Evolutionary conservation across 2,888 invertebrate species (phyloP).

Genomic region (Drosophila mimica): DNA sequence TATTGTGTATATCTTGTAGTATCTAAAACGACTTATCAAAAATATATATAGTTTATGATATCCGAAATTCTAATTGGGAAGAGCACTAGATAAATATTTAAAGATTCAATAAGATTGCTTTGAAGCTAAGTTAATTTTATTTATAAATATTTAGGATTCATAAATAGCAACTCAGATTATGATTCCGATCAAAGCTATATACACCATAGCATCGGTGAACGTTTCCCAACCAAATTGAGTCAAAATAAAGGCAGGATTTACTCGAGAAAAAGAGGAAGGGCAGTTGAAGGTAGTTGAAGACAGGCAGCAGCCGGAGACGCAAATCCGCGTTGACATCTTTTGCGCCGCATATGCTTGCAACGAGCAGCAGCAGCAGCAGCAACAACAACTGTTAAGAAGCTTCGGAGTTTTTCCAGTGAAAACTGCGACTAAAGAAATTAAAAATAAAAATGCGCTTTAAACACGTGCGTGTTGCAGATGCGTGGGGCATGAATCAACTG

Average conservation of each 20-base stretch:
- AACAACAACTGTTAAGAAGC: slow-evolving; percentile 41
- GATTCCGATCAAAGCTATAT: neutral
- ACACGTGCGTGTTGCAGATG: slow-evolving; percentile 63
- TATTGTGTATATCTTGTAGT: neutral
- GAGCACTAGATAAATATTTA: neutral
- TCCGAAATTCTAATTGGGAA: neutral
- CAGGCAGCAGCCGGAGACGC: slow-evolving; percentile 26
- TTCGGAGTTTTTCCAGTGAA: slow-evolving; percentile 24
- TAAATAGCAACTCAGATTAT: neutral
- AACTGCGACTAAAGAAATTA: slow-evolving; percentile 54
- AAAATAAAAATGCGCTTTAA: slow-evolving; percentile 68
- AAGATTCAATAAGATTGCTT: neutral
- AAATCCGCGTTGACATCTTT: slow-evolving; percentile 76
- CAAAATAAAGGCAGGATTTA: slow-evolving; percentile 28
- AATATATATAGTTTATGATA: neutral
- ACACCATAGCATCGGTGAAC: neutral
- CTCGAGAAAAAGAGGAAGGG: neutral
- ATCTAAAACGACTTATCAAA: fast-evolving
- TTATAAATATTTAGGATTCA: neutral
- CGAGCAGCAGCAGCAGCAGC: slow-evolving; percentile 22
- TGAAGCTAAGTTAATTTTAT: neutral
- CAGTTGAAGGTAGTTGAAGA: neutral
- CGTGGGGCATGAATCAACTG: slow-evolving; percentile 3
- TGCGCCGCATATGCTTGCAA: slow-evolving; percentile 69
- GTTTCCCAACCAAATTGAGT: neutral